A percentile compares a stretch with the other conserved stretches of the same genome.
These are phyloP conservation scores for Drosophila varians DNA, from an alignment of 1,140 invertebrate species.

Conservation along the genomic window DNA sequence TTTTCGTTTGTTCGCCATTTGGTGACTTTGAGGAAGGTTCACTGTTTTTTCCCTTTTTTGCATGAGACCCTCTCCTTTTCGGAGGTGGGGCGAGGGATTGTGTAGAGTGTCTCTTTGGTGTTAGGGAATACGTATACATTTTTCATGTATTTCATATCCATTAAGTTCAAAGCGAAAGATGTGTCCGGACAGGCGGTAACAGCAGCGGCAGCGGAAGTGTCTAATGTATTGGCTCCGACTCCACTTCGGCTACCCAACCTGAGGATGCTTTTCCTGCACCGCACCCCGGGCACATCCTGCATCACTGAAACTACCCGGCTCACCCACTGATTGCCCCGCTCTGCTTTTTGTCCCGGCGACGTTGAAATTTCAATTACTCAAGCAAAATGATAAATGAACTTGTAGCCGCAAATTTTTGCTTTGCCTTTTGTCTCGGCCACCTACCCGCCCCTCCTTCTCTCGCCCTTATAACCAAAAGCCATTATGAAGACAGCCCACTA, in stretches of 20 bases:
- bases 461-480: constrained; percentile 47
- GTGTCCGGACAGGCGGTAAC: constrained; percentile 56
- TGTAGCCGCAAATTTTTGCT: constrained; percentile 76
- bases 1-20: constrained; percentile 62
- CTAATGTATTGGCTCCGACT: constrained; percentile 73
- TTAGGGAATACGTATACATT: constrained; percentile 64
- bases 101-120: constrained; percentile 17
- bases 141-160: constrained; percentile 81
- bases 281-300: not conserved
- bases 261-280: constrained; percentile 11
- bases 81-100: not conserved
- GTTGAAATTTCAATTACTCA: constrained; percentile 81
- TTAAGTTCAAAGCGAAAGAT: constrained; percentile 77
- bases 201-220: constrained; percentile 35
- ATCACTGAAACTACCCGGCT: constrained; percentile 15
- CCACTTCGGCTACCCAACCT: constrained; percentile 11
- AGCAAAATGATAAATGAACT: constrained; percentile 80
- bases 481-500: constrained; percentile 81
- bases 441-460: not conserved
- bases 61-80: constrained; percentile 38
- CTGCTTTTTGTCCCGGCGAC: constrained; percentile 38
- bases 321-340: constrained; percentile 56
- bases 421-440: constrained; percentile 60
- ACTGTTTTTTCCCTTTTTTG: constrained; percentile 21
- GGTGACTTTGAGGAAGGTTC: constrained; percentile 59